Evolutionary conservation across 2,113 vertebrate genomes (phyloP).

Genomic region (Rhegmatorhina hoffmannsi): DNA sequence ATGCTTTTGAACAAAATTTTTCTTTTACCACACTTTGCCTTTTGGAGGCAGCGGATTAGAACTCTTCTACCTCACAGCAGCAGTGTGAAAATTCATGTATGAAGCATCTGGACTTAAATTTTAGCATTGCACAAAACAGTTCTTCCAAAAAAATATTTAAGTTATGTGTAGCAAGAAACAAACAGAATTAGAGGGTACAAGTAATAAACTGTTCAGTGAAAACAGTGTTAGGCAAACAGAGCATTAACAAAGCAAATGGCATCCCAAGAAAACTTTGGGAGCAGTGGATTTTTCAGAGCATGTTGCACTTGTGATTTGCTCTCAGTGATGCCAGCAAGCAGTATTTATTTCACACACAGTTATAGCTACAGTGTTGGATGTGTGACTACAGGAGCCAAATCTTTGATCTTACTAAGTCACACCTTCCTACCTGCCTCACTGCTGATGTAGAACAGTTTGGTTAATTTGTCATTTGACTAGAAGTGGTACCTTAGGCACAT

Average conservation of each 20-base stretch:
- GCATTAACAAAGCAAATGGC: neutral
- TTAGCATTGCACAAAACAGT: neutral
- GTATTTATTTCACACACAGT: neutral
- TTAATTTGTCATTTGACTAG: neutral
- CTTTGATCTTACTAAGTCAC: neutral
- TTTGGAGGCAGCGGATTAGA: neutral
- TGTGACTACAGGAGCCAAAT: neutral
- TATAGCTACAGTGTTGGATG: neutral
- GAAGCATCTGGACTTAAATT: neutral
- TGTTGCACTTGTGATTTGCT: neutral
- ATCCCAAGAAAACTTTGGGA: neutral
- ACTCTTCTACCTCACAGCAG: neutral
- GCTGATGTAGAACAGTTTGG: fast-evolving
- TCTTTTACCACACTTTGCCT: neutral
- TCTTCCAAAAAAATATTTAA: neutral
- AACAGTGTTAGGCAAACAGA: neutral
- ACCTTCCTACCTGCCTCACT: neutral
- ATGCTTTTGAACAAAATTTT: neutral
- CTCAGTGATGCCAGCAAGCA: neutral
- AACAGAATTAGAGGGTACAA: neutral
- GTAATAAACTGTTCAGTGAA: neutral
- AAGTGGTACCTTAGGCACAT: neutral
- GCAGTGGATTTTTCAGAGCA: neutral
- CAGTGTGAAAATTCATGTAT: neutral
- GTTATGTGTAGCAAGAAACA: neutral